phyloP scores from a whole-genome alignment of 2,888 invertebrate species.

The Meandrusa payeni region DNA sequence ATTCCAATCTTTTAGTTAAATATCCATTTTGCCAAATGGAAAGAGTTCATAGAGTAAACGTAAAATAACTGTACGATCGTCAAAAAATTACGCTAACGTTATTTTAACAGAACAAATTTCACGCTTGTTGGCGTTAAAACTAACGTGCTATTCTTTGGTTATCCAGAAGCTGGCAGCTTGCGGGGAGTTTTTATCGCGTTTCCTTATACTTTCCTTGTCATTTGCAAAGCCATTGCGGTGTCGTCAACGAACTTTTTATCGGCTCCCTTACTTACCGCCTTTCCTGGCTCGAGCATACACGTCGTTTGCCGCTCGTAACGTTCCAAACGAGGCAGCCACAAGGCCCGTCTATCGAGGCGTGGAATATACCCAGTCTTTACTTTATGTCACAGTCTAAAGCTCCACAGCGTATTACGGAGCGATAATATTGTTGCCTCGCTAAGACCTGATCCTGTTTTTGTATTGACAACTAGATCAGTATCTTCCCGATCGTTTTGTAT shows the following conservation, averaged over 20 bases:
- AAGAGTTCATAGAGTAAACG: no score
- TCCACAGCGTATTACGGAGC: conserved; percentile 15
- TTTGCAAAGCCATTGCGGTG: conserved; percentile 64
- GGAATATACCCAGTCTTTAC: conserved; percentile 45
- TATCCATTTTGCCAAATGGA: no score
- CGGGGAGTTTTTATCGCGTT: conserved; percentile 65
- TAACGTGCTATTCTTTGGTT: conserved; percentile 46
- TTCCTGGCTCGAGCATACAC: conserved; percentile 57
- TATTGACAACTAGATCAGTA: conserved; percentile 2
- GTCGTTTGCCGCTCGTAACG: conserved; percentile 64
- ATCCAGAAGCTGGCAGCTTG: conserved; percentile 42
- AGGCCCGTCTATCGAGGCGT: conserved; percentile 42
- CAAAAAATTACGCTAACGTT: no score
- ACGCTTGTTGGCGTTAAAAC: conserved; percentile 49
- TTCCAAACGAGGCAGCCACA: conserved; percentile 37
- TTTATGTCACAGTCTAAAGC: conserved; percentile 36
- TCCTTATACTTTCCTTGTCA: conserved; percentile 57
- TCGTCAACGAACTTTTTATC: conserved; percentile 71
- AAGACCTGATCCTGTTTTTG: not conserved
- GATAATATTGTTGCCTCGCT: conserved; percentile 10
- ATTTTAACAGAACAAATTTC: conserved; percentile 62
- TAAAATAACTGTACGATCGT: no score
- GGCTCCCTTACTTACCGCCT: conserved; percentile 43
- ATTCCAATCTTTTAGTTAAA: no score
- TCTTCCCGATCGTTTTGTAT: conserved; percentile 1